Conservation (phyloP, 2,113 vertebrate species). For the Anolis sagrei region DNA sequence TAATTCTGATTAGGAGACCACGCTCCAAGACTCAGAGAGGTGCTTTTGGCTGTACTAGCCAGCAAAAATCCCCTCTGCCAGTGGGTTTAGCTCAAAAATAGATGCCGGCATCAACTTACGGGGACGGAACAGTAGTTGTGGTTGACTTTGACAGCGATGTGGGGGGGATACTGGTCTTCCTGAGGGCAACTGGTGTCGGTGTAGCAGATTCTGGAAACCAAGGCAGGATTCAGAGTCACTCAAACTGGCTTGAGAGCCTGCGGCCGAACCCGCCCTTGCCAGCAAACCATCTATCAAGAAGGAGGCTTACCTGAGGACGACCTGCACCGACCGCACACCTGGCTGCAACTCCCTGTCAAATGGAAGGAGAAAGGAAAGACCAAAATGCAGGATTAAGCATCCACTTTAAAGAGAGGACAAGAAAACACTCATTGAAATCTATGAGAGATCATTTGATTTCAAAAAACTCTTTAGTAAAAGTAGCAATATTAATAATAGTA, state of each 20-base stretch:
- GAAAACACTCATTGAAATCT: not conserved
- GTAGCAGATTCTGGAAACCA: conserved; percentile 90
- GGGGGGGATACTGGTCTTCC: conserved; percentile 98
- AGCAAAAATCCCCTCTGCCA: too few species aligned
- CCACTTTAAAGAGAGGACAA: not conserved
- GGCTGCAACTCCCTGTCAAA: conserved; percentile 88
- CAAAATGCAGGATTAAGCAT: not conserved
- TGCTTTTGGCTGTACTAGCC: too few species aligned
- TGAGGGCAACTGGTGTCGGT: conserved; percentile 92
- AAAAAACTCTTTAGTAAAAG: not conserved
- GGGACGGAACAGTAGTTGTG: conserved; percentile 98
- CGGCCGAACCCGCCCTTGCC: too few species aligned
- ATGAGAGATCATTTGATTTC: not conserved
- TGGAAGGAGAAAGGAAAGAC: not conserved
- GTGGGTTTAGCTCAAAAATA: not conserved
- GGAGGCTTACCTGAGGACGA: conserved; percentile 89
- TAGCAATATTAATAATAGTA: too few species aligned
- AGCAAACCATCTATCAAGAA: too few species aligned
- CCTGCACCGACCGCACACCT: conserved; percentile 93
- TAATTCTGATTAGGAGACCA: not conserved
- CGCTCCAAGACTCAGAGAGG: not conserved
- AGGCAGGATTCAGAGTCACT: not conserved
- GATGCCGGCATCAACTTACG: conserved; percentile 74
- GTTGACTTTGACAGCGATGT: conserved; percentile 97
- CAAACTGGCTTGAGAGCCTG: not conserved